Conservation (phyloP, 2,797 vertebrate species). For the Pampus argenteus region DNA sequence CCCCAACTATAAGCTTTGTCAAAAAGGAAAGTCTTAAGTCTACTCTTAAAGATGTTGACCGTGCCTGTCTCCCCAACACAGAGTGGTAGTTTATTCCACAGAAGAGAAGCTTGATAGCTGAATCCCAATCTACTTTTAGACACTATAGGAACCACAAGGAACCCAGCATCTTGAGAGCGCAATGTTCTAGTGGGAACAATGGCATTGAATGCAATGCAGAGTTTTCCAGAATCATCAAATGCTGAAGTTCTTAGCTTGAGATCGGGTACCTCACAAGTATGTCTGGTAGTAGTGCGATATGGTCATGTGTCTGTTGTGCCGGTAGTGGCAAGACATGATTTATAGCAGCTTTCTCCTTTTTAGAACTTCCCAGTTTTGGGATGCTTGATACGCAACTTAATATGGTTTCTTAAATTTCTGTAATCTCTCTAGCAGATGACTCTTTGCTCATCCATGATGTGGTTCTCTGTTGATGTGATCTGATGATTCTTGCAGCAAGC, state of each 20-base stretch:
- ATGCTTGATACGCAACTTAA: neutral
- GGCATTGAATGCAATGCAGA: neutral
- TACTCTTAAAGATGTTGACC: too few relatives aligned
- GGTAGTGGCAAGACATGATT: neutral
- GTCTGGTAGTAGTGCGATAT: neutral
- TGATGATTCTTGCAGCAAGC: neutral
- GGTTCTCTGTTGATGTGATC: neutral
- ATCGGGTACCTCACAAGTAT: neutral
- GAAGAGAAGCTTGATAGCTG: too few relatives aligned
- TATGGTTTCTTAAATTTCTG: neutral
- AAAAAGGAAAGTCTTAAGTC: too few relatives aligned
- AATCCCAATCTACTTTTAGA: too few relatives aligned
- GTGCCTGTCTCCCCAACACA: too few relatives aligned
- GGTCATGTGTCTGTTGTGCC: neutral
- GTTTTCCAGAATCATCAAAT: neutral
- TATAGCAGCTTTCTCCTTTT: neutral
- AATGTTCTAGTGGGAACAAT: too few relatives aligned
- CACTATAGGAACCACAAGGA: too few relatives aligned
- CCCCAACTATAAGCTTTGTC: too few relatives aligned
- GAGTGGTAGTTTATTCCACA: too few relatives aligned
- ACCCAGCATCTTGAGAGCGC: too few relatives aligned
- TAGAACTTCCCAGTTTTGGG: neutral
- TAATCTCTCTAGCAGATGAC: too few relatives aligned
- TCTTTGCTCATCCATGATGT: neutral
- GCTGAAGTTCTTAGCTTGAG: neutral